Percentiles rank a stretch among this genome's conserved stretches.
phyloP scores from a whole-genome alignment of 2,797 vertebrate genomes.

The Tachyglossus aculeatus region DNA sequence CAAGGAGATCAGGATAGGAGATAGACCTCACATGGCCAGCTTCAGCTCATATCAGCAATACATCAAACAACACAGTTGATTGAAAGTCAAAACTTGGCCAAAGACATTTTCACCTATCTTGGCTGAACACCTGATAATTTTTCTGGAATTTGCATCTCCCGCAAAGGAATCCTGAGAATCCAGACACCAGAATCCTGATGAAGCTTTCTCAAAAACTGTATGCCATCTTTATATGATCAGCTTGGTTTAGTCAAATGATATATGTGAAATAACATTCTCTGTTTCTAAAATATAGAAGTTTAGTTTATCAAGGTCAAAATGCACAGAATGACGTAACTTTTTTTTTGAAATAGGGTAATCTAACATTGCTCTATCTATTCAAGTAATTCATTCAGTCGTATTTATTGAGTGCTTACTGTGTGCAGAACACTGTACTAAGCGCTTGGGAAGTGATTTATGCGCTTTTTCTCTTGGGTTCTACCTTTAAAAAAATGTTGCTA shows the following conservation, averaged over 20 bases:
- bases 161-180: not conserved
- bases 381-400: no score
- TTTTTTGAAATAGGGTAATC: no score
- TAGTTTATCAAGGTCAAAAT: no score
- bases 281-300: not conserved
- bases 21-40: conserved; percentile 7
- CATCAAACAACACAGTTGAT: not conserved
- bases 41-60: conserved; percentile 5
- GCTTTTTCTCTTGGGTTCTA: no score
- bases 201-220: conserved; percentile 1
- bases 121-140: conserved; percentile 5
- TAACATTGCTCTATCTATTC: no score
- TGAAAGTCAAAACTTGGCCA: not conserved
- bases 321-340: no score
- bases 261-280: no score
- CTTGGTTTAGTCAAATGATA: not conserved
- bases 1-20: not conserved
- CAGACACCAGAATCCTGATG: not conserved
- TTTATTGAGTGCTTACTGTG: no score
- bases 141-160: conserved; percentile 24
- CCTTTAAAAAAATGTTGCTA: no score
- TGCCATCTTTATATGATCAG: not conserved
- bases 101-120: not conserved
- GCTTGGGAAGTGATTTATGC: no score
- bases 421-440: no score